These are phyloP conservation scores for Sylvia borin DNA, from an alignment of 2,797 vertebrate genomes.

Conservation along the genomic window DNA sequence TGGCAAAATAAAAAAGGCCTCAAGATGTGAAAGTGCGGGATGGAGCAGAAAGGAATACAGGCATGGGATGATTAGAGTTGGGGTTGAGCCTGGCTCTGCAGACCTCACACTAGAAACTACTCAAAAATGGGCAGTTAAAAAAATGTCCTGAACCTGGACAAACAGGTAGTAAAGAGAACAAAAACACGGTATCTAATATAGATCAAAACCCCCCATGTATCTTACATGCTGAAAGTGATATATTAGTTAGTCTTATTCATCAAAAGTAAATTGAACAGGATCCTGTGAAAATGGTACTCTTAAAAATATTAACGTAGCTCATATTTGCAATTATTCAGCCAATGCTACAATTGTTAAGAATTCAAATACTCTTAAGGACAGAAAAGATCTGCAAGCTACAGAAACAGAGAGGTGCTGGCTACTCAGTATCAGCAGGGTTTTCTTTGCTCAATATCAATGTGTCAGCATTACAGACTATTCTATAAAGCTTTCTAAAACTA, in stretches of 20 bases:
- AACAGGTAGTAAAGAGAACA: not conserved
- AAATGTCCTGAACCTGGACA: not conserved
- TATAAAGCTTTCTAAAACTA: not conserved
- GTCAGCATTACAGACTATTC: not conserved
- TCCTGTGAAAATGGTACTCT: not conserved
- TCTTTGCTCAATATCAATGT: not conserved
- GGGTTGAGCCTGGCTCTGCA: not conserved
- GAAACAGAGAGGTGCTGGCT: not conserved
- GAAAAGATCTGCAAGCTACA: not conserved
- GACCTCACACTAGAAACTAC: not conserved
- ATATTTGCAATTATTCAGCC: not conserved
- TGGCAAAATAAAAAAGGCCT: not conserved
- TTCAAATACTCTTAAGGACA: not conserved
- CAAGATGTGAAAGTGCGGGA: not conserved
- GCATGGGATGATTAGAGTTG: not conserved
- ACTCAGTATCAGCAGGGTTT: not conserved
- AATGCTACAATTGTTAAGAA: not conserved
- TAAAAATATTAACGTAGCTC: not conserved
- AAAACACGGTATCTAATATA: not conserved
- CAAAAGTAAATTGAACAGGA: not conserved
- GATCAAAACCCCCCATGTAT: accelerated
- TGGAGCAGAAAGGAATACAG: not conserved
- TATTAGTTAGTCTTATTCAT: not conserved
- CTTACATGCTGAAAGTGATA: not conserved
- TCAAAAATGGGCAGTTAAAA: not conserved